Percentiles rank a stretch among this genome's conserved stretches.
Conservation (phyloP, 2,797 vertebrate genomes). For the Macropodus opercularis region DNA sequence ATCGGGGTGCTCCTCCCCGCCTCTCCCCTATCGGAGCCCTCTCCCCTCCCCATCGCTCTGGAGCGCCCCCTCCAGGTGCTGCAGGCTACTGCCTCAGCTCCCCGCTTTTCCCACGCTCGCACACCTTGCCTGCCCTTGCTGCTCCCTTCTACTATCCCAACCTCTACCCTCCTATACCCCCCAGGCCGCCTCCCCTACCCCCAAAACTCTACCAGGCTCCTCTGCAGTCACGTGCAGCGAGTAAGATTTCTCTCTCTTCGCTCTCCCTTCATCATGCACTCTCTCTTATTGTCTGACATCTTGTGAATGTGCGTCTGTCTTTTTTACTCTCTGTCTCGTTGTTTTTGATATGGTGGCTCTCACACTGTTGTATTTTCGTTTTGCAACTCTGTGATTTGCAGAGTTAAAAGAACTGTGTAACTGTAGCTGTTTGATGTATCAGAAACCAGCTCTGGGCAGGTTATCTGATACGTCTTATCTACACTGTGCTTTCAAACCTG, state of each 20-base stretch:
- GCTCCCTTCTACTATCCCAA: slow-evolving; percentile 85
- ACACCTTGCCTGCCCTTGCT: slow-evolving; percentile 86
- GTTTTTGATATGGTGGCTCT: slow-evolving; percentile 31
- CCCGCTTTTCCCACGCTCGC: slow-evolving; percentile 89
- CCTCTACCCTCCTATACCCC: slow-evolving; percentile 78
- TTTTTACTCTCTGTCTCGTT: slow-evolving; percentile 31
- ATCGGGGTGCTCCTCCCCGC: slow-evolving; percentile 83
- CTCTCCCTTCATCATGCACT: slow-evolving; percentile 43
- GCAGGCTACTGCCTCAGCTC: slow-evolving; percentile 83
- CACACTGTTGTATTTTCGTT: slow-evolving; percentile 27
- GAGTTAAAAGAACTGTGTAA: slow-evolving; percentile 63
- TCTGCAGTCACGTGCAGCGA: slow-evolving; percentile 76
- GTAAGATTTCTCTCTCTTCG: slow-evolving; percentile 80
- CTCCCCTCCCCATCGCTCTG: slow-evolving; percentile 85
- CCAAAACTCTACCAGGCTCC: slow-evolving; percentile 81
- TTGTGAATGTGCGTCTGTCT: slow-evolving; percentile 43
- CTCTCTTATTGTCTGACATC: slow-evolving; percentile 47
- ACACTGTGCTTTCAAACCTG: slow-evolving; percentile 65
- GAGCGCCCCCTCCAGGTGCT: slow-evolving; percentile 76
- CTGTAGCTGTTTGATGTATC: slow-evolving; percentile 35
- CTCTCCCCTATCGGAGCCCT: slow-evolving; percentile 90
- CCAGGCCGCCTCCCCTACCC: slow-evolving; percentile 71
- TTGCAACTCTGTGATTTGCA: slow-evolving; percentile 41
- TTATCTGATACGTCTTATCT: slow-evolving; percentile 50
- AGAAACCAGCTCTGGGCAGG: slow-evolving; percentile 35